These are phyloP conservation scores for Catonia carolina DNA, from an alignment of 2,888 invertebrate genomes.

Conservation along the genomic window DNA sequence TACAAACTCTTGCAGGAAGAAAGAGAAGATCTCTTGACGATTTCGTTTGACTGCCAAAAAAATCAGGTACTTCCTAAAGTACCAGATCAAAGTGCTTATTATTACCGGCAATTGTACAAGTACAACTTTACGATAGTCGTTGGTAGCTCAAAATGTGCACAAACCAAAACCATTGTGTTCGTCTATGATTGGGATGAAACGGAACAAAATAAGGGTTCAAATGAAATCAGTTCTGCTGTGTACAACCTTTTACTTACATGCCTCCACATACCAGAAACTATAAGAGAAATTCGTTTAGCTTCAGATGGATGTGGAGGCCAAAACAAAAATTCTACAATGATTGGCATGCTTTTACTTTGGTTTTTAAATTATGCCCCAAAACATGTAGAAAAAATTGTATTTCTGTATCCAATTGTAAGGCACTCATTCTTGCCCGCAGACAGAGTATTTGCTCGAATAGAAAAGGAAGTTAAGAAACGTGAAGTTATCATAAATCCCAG, in stretches of 20 bases:
- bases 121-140: slow-evolving; percentile 7
- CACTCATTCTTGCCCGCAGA: slow-evolving; percentile 9
- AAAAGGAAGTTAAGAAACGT: slow-evolving; percentile 3
- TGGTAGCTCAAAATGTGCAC: slow-evolving; percentile 6
- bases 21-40: neutral
- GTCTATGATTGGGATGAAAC: slow-evolving; percentile 5
- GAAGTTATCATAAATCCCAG: neutral
- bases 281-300: neutral
- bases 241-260: too few species aligned
- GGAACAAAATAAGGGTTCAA: slow-evolving; percentile 8
- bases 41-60: too few species aligned
- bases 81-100: slow-evolving; percentile 9
- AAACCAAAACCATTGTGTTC: neutral
- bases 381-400: slow-evolving; percentile 7
- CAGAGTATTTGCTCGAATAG: slow-evolving; percentile 6
- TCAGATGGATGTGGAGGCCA: slow-evolving; percentile 5
- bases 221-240: slow-evolving; percentile 10
- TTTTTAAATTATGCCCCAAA: slow-evolving; percentile 4
- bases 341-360: neutral
- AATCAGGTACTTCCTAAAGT: slow-evolving; percentile 3
- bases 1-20: slow-evolving; percentile 8
- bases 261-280: neutral
- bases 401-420: neutral
- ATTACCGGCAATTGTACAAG: slow-evolving; percentile 7
- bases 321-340: slow-evolving; percentile 3